Conservation (phyloP, 2,797 vertebrate species). For the Enteromius unitaeniatus region DNA sequence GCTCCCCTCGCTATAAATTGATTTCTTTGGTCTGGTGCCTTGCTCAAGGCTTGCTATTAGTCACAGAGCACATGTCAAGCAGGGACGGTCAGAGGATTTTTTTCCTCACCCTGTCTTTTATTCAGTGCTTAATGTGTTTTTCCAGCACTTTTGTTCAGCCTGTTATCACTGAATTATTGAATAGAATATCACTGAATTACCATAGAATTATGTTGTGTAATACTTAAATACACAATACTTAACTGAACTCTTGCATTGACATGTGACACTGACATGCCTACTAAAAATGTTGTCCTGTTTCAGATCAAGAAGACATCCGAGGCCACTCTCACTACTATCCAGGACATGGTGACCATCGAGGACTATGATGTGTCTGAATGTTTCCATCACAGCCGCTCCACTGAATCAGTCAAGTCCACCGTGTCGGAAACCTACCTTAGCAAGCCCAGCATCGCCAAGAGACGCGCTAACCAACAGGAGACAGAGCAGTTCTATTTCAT, state of each 20-base stretch:
- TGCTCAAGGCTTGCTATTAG: constrained; percentile 60
- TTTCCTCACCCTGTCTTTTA: constrained; percentile 15
- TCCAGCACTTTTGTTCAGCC: background rate
- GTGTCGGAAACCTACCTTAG: constrained; percentile 97
- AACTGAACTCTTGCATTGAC: background rate
- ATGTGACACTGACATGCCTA: background rate
- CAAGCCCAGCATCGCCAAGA: constrained; percentile 97
- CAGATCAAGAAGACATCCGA: constrained; percentile 98
- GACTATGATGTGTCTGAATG: constrained; percentile 98
- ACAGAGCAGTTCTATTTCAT: constrained; percentile 99
- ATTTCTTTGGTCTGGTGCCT: constrained; percentile 65
- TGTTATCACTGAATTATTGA: too few relatives aligned
- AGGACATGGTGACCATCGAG: constrained; percentile 98
- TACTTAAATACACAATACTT: background rate
- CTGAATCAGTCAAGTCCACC: constrained; percentile 95
- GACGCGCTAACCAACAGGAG: constrained; percentile 98
- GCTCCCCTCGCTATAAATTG: constrained; percentile 59
- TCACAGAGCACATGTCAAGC: constrained; percentile 37
- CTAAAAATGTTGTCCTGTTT: constrained; percentile 5
- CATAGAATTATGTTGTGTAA: background rate
- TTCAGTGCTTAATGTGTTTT: constrained; percentile 38
- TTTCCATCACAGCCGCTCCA: constrained; percentile 98
- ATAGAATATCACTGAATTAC: too few relatives aligned
- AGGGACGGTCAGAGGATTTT: constrained; percentile 55
- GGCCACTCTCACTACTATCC: constrained; percentile 96